phyloP scores from a whole-genome alignment of 2,113 vertebrate species.

The Sinocyclocheilus anophthalmus region DNA sequence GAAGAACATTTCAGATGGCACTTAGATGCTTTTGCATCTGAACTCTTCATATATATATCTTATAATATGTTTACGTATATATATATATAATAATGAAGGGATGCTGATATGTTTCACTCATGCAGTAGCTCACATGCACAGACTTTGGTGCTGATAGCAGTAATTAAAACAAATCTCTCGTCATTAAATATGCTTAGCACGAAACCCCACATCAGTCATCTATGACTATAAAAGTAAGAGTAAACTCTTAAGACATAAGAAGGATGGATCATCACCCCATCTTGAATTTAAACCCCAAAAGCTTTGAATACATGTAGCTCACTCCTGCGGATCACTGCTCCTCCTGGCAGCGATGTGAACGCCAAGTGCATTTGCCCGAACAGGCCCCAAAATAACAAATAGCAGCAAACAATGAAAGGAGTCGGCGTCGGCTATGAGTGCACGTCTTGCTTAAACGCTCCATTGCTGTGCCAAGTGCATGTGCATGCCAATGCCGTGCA shows the following conservation, averaged over 20 bases:
- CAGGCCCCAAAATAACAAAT: slow-evolving; percentile 38
- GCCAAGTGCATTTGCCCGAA: slow-evolving; percentile 38
- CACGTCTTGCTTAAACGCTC: slow-evolving; percentile 43
- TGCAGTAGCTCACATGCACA: not conserved
- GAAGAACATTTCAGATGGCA: too few relatives aligned
- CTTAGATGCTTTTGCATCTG: too few relatives aligned
- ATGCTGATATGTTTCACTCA: not conserved
- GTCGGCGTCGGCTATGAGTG: not conserved
- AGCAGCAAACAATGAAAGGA: slow-evolving; percentile 39
- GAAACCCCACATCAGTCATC: slow-evolving; percentile 15
- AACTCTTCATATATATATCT: too few relatives aligned
- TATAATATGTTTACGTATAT: not conserved
- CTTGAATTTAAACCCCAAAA: slow-evolving; percentile 10
- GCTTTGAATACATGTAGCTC: slow-evolving; percentile 26
- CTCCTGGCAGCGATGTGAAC: not conserved
- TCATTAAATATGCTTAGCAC: slow-evolving; percentile 26
- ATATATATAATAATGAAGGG: not conserved
- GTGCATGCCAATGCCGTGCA: slow-evolving; percentile 28
- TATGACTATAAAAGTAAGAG: slow-evolving; percentile 2
- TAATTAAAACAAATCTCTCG: slow-evolving; percentile 18
- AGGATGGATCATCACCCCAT: not conserved
- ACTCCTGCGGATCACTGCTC: not conserved
- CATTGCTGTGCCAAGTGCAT: slow-evolving; percentile 45
- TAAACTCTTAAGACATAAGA: not conserved
- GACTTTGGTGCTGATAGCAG: not conserved